Conservation (phyloP, 2,797 vertebrate species). For the Varecia variegata region DNA sequence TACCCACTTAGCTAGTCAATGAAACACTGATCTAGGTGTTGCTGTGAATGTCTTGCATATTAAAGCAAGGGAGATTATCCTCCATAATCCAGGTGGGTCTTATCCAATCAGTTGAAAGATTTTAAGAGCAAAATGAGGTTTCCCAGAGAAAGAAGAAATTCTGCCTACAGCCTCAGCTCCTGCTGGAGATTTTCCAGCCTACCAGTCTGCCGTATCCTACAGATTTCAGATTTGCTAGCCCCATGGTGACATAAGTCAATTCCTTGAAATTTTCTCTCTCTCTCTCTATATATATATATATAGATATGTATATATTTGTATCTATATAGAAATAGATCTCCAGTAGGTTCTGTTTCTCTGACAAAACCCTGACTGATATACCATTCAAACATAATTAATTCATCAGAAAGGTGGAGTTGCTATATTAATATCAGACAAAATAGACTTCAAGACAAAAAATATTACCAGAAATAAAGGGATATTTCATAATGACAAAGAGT, state of each 20-base stretch:
- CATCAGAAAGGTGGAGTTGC: neutral
- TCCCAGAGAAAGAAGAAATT: neutral
- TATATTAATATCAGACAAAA: neutral
- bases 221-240: neutral
- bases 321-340: neutral
- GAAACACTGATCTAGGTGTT: neutral
- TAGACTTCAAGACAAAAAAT: neutral
- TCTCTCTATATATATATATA: neutral
- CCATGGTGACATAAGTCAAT: neutral
- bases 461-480: neutral
- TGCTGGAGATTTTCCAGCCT: neutral
- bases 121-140: neutral
- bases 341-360: neutral
- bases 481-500: conserved; percentile 37
- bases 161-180: neutral
- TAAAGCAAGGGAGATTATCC: neutral
- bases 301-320: neutral
- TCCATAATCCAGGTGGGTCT: neutral
- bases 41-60: neutral
- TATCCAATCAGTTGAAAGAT: neutral
- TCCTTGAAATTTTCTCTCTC: neutral
- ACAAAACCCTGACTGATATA: neutral
- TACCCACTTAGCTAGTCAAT: neutral
- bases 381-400: neutral
- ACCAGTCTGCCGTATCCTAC: neutral